Conservation (phyloP, 2,113 vertebrate genomes). For the Pangasianodon hypophthalmus region DNA sequence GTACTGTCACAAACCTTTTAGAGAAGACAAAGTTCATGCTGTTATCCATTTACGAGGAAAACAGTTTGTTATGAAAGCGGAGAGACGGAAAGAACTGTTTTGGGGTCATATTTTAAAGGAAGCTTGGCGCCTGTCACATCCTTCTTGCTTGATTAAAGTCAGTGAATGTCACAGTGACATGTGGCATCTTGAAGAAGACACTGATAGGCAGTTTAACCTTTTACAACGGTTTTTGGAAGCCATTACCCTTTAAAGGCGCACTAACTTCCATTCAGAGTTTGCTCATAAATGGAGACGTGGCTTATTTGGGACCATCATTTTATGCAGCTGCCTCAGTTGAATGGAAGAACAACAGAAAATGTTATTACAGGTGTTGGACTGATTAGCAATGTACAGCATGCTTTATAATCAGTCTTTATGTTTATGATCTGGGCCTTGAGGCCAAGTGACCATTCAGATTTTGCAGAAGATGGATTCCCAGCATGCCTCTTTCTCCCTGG, state of each 20-base stretch:
- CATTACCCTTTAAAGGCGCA: slow-evolving; percentile 41
- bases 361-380: neutral
- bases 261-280: slow-evolving; percentile 24
- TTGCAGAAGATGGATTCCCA: neutral
- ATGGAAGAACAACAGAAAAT: neutral
- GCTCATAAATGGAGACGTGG: slow-evolving; percentile 23
- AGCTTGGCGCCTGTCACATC: slow-evolving; percentile 35
- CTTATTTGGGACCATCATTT: neutral
- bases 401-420: neutral
- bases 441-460: neutral
- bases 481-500: neutral
- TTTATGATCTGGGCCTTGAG: neutral
- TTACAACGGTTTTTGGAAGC: slow-evolving; percentile 26
- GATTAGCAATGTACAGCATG: neutral
- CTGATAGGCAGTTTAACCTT: slow-evolving; percentile 44
- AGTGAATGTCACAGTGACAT: slow-evolving; percentile 39
- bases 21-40: slow-evolving; percentile 6
- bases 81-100: slow-evolving; percentile 23
- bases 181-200: slow-evolving; percentile 18
- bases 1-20: slow-evolving; percentile 9
- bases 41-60: slow-evolving; percentile 10
- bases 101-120: slow-evolving; percentile 33
- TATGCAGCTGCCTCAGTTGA: neutral
- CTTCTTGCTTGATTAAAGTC: slow-evolving; percentile 46
- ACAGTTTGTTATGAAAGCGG: neutral